Conservation (phyloP, 2,888 invertebrate species). For the Proisotoma minuta region DNA sequence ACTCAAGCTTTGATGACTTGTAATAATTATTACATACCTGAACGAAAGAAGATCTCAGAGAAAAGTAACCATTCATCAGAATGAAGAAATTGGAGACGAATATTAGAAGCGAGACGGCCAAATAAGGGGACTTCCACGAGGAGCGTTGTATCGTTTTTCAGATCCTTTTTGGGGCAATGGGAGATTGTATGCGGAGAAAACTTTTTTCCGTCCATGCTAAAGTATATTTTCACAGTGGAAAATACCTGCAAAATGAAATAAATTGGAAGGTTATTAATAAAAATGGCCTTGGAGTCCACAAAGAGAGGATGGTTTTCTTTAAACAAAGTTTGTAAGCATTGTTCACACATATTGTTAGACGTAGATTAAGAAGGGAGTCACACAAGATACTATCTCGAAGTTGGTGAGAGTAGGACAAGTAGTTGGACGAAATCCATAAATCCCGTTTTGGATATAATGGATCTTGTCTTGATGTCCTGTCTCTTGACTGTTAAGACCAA, state of each 20-base stretch:
- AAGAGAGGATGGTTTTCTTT: too few relatives aligned
- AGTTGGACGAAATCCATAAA: conserved; percentile 10
- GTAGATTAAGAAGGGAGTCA: too few relatives aligned
- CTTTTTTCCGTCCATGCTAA: conserved; percentile 53
- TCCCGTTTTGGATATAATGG: conserved; percentile 20
- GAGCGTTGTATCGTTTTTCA: conserved; percentile 45
- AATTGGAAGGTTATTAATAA: too few relatives aligned
- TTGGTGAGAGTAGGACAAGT: neutral
- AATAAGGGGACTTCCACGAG: conserved; percentile 42
- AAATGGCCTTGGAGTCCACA: too few relatives aligned
- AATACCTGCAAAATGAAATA: conserved; percentile 51
- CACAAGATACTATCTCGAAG: too few relatives aligned
- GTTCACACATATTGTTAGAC: too few relatives aligned
- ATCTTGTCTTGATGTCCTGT: conserved; percentile 22
- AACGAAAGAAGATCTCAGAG: conserved; percentile 56
- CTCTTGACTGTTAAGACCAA: conserved; percentile 33
- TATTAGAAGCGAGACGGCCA: conserved; percentile 42
- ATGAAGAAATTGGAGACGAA: conserved; percentile 44
- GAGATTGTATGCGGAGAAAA: conserved; percentile 52
- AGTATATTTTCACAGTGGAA: conserved; percentile 53
- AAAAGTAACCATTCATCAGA: conserved; percentile 56
- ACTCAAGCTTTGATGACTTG: neutral
- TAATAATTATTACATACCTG: conserved; percentile 50
- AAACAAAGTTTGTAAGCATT: too few relatives aligned
- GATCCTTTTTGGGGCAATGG: conserved; percentile 43